phyloP scores from a whole-genome alignment of 1,140 invertebrate genomes.

The Leguminivora glycinivorella region DNA sequence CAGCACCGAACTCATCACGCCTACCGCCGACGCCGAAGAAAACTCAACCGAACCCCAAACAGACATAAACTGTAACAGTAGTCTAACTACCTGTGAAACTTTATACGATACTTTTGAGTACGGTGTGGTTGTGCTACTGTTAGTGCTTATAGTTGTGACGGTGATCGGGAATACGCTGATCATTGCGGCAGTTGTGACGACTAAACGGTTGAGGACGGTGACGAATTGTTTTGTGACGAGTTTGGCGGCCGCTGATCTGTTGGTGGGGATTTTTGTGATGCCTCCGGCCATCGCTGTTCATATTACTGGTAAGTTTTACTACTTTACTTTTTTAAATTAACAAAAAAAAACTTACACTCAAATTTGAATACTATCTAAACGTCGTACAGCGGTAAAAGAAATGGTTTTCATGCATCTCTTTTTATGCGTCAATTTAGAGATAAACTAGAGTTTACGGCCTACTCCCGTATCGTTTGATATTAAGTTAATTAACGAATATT shows the following conservation, averaged over 20 bases:
- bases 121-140: constrained; percentile 75
- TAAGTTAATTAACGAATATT: no score
- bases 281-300: constrained; percentile 91
- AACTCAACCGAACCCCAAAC: constrained; percentile 42
- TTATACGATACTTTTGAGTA: constrained; percentile 64
- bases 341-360: no score
- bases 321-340: no score
- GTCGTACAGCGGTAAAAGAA: no score
- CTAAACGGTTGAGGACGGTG: constrained; percentile 92
- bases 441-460: no score
- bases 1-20: constrained; percentile 46
- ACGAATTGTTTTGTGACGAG: constrained; percentile 98
- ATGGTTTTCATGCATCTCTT: no score
- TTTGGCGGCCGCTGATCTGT: constrained; percentile 92
- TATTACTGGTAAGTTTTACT: constrained; percentile 81
- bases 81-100: background rate
- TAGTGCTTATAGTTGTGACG: constrained; percentile 82
- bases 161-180: constrained; percentile 93
- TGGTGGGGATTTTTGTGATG: constrained; percentile 96
- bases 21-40: constrained; percentile 54
- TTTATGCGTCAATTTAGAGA: no score
- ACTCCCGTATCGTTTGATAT: no score
- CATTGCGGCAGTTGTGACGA: constrained; percentile 94
- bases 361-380: no score
- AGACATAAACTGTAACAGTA: constrained; percentile 41